phyloP scores from a whole-genome alignment of 2,113 vertebrate species.

The Scytalopus superciliaris region DNA sequence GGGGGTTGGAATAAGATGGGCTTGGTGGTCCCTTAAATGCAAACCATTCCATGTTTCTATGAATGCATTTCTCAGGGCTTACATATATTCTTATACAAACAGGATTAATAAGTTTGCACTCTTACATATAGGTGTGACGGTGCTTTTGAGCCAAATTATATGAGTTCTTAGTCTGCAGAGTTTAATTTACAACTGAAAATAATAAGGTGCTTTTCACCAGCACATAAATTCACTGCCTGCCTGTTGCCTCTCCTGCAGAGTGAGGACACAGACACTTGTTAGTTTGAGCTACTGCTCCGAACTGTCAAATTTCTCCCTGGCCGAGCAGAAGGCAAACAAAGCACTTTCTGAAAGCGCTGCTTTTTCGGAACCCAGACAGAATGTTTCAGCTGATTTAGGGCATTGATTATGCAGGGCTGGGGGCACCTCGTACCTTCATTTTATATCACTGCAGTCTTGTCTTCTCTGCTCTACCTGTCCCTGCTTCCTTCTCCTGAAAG shows the following conservation, averaged over 20 bases:
- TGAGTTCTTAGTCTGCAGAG: background rate
- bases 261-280: conserved; percentile 30
- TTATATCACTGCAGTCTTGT: background rate
- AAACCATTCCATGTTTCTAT: background rate
- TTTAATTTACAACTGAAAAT: conserved; percentile 43
- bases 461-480: background rate
- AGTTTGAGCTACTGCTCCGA: conserved; percentile 21
- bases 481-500: background rate
- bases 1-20: background rate
- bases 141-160: background rate
- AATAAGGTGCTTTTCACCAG: conserved; percentile 13
- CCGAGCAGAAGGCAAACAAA: background rate
- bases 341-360: background rate
- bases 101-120: fast-evolving
- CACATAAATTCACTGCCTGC: conserved; percentile 7
- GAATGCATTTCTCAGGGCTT: background rate
- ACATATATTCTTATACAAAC: background rate
- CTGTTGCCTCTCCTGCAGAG: background rate
- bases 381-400: conserved; percentile 7
- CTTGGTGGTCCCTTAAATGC: background rate
- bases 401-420: conserved; percentile 8
- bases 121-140: background rate
- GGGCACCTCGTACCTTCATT: conserved; percentile 14
- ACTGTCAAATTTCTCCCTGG: conserved; percentile 11
- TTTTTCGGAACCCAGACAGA: background rate